Evolutionary conservation across 2,113 vertebrate genomes (phyloP).

Genomic region (Chloropsis hardwickii): DNA sequence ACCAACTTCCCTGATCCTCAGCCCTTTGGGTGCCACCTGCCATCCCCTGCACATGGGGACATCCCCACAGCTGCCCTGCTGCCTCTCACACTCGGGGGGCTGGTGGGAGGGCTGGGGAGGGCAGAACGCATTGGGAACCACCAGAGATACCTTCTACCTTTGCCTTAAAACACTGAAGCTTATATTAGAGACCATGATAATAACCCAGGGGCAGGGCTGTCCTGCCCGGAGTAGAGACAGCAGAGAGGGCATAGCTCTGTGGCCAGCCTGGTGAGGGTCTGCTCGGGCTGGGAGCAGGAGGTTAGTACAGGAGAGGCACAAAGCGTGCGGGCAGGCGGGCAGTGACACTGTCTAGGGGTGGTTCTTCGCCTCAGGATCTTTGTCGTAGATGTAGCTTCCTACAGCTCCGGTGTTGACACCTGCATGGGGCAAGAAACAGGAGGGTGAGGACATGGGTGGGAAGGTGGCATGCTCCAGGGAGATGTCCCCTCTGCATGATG

Average conservation of each 20-base stretch:
- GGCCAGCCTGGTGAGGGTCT: background rate
- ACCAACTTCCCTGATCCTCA: background rate
- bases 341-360: conserved; percentile 74
- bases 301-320: conserved; percentile 32
- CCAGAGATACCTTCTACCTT: conserved; percentile 1
- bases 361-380: conserved; percentile 83
- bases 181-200: conserved; percentile 46
- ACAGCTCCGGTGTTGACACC: conserved; percentile 96
- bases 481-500: background rate
- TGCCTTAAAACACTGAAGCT: conserved; percentile 51
- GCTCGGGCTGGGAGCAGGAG: background rate
- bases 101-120: background rate
- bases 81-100: fast-evolving
- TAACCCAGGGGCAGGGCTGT: background rate
- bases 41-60: background rate
- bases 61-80: background rate
- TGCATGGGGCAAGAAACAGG: conserved; percentile 38
- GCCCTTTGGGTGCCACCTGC: background rate
- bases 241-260: background rate
- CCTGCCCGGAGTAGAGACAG: background rate
- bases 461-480: background rate
- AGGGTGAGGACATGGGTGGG: fast-evolving
- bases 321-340: background rate
- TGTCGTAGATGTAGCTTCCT: conserved; percentile 97
- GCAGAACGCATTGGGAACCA: conserved; percentile 22